Conservation (phyloP, 2,113 vertebrate genomes). For the Protobothrops flavoviridis region DNA sequence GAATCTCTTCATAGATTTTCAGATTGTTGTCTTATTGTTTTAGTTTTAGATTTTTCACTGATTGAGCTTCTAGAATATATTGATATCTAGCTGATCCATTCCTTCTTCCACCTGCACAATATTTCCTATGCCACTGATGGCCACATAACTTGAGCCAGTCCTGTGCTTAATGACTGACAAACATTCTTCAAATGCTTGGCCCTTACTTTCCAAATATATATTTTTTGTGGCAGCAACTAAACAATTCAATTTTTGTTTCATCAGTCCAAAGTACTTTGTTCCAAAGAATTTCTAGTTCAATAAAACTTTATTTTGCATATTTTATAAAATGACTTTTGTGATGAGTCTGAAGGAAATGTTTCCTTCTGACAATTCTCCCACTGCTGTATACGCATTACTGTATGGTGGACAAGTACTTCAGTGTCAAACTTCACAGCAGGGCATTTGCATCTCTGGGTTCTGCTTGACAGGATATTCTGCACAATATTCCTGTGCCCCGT, state of each 20-base stretch:
- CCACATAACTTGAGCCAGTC: neutral
- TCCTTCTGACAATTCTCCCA: neutral
- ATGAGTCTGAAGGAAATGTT: neutral
- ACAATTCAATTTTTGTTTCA: neutral
- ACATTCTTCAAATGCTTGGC: neutral
- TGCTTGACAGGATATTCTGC: neutral
- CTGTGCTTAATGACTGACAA: neutral
- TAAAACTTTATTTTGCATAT: neutral
- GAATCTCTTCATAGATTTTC: neutral
- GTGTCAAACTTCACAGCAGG: neutral
- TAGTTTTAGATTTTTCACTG: neutral
- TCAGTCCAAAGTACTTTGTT: neutral
- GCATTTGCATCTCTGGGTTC: neutral
- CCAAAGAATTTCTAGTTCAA: neutral
- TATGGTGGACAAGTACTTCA: neutral
- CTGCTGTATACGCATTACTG: neutral
- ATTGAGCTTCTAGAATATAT: neutral
- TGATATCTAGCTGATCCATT: neutral
- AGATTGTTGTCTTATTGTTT: neutral
- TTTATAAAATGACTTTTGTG: neutral
- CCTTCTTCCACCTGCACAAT: neutral
- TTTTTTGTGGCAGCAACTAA: neutral
- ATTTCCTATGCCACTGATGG: neutral
- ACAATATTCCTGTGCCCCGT: neutral
- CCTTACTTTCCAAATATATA: neutral